Base-by-base conservation (phyloP, 2,888 invertebrate species). In the Leptogaster cylindrica region DNA sequence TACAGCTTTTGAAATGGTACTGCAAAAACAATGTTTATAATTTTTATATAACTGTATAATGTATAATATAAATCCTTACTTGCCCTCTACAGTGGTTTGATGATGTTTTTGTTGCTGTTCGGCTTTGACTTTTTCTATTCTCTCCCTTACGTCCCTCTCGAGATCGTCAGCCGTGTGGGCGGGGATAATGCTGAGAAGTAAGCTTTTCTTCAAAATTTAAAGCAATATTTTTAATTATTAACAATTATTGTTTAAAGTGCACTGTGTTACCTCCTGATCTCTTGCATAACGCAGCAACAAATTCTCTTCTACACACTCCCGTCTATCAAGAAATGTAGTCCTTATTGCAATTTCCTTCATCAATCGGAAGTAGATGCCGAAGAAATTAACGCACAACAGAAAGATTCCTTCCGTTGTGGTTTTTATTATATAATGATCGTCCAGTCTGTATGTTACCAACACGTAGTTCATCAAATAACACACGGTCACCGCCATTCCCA, bases 261-360 rank as follows among this genome's bases (percentile, higher is more conserved):
- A 12, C 2, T 14, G 18, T 33, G 44, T 44, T 55, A 63, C 68
- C 86, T 94, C 94, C 83, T 94, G 93, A 73, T 91, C 89, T 76
- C 92, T 89, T 70, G 93, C 93, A 77, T 89, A 91, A 72, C 90
- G 89, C 18, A 94, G 82, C 73, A 91, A 85, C 48, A 92, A 83
- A 52, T 92, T 94, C 63, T 92, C 91, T 78, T 94, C 92, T 14
- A 95, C 91, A 75, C 91, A 93, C 36, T 91, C 91, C 69, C 95
- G 83, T 33, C 93, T 86, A 77, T 95, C 95, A 66, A 95, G 83
- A 78, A 96, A 96, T 1, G 95, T 92, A 70, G 92, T 84, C 70
- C 95, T 83, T 71, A 93, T 90, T 14, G 92, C 90, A 48, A 95
- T 89, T 81, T 96, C 95, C 71, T 91, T 92, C 86, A 95, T 88